Conservation (phyloP, 1,140 invertebrate species). For the Adelges cooleyi region DNA sequence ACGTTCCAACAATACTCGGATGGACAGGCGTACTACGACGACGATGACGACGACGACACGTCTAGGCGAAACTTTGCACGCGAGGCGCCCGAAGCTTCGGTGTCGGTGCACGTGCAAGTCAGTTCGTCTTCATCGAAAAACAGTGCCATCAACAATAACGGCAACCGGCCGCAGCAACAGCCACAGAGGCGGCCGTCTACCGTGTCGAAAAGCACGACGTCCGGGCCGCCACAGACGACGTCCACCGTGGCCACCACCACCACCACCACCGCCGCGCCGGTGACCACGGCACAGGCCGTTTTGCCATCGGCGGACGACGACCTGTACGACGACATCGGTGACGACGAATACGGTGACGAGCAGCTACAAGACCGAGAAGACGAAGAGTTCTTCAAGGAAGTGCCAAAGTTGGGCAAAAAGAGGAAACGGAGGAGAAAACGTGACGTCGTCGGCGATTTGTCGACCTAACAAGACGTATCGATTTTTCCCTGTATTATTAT, state of each 20-base stretch:
- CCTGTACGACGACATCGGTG: not conserved
- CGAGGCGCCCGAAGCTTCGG: constrained; percentile 14
- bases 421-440: not conserved
- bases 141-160: constrained; percentile 12
- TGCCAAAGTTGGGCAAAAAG: constrained; percentile 7
- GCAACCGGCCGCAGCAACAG: not conserved
- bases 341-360: constrained; percentile 16
- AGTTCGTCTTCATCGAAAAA: constrained; percentile 17
- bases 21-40: not conserved
- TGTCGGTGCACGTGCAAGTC: not conserved
- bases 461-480: not conserved
- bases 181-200: not conserved
- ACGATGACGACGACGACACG: not conserved
- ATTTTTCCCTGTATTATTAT: no score
- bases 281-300: not conserved
- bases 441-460: no score
- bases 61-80: constrained; percentile 5
- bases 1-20: constrained; percentile 35
- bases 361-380: constrained; percentile 4
- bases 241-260: not conserved
- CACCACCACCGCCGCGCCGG: not conserved
- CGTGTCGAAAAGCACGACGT: not conserved
- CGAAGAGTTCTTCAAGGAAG: constrained; percentile 27
- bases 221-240: not conserved
- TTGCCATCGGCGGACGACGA: not conserved